Evolutionary conservation across 92 coral and sea anemone species (phyloP), one percentile per base, ranked within the genome.

Genomic region (Epizoanthus ramosus): DNA sequence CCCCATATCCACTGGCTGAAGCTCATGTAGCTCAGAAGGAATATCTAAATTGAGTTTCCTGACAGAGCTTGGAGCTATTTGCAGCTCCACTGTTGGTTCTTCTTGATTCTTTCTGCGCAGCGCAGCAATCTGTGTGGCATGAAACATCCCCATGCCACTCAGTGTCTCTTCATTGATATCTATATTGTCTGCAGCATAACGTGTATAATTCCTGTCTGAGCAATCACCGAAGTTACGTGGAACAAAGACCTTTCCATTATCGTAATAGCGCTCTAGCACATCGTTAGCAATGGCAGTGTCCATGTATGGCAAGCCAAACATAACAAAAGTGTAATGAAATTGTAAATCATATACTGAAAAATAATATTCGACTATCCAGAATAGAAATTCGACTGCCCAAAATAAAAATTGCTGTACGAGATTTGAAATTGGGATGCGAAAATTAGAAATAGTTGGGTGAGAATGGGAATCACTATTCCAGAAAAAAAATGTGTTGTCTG

Each of bases 81-180:
- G 74, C 10, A 89, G 16, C 7, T 89, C 33, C 79, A 80, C 57
- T 82, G 54, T 22, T 23, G 65, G 61, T 86, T 88, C 90, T 15
- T 60, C 79, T 54, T 89, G 68, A 4, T 57, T 72, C 39, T 71
- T 89, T 8, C 68, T 33, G 10, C 92, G 88, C 2, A 89, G 21
- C 1, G 92, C 87, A 14, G 87, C 71, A 22, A 65, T 23, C 74
- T 89, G 92, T 8, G 92, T 89, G 1, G 92, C 90, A 77, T 86
- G 92, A 45, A 89, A 89, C 1, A 90, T 86, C n/a, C 90, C 92
- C 84, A 82, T 59, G 60, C 92, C 92, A 83, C 85, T 89, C 14
- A 86, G 81, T 63, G 89, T 89, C 28, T 89, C 92, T 58, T 89
- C 87, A 57, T 89, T 89, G 5, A 89, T 89, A 22, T 89, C 92